These are phyloP conservation scores for Hemiprocne comata DNA, from an alignment of 2,113 vertebrate species.

Conservation along the genomic window DNA sequence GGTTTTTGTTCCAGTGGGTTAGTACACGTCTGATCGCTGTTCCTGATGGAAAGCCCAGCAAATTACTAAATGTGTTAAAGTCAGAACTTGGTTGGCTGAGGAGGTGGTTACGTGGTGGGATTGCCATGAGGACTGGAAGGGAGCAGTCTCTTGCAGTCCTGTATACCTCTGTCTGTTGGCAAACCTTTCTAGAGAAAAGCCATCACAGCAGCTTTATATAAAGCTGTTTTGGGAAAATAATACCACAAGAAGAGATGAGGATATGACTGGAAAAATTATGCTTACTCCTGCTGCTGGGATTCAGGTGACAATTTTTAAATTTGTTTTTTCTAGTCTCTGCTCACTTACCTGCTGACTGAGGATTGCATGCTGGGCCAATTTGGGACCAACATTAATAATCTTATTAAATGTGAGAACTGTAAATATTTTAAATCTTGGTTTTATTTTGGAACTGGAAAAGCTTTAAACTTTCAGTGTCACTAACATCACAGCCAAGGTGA, in stretches of 20 bases:
- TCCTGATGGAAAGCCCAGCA: not conserved
- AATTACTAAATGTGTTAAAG: not conserved
- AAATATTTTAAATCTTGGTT: not conserved
- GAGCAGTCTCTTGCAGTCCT: not conserved
- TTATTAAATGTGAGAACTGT: not conserved
- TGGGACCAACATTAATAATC: not conserved
- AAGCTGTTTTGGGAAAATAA: not conserved
- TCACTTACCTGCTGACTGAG: not conserved
- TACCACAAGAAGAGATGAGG: not conserved
- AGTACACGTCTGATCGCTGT: not conserved
- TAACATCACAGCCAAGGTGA: not conserved
- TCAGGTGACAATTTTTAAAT: not conserved
- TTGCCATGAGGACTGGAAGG: not conserved
- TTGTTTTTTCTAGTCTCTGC: not conserved
- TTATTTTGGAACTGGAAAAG: not conserved
- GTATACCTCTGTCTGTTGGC: not conserved
- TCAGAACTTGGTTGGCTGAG: not conserved
- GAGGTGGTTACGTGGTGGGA: not conserved
- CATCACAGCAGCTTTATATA: not conserved
- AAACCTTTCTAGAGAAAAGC: not conserved
- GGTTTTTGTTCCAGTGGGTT: not conserved
- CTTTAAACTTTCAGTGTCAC: not conserved
- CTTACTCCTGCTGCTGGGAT: not conserved
- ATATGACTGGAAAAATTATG: not conserved
- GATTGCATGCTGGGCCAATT: not conserved